These are phyloP conservation scores for Eulithis prunata DNA, from an alignment of 2,888 invertebrate genomes.

Conservation along the genomic window DNA sequence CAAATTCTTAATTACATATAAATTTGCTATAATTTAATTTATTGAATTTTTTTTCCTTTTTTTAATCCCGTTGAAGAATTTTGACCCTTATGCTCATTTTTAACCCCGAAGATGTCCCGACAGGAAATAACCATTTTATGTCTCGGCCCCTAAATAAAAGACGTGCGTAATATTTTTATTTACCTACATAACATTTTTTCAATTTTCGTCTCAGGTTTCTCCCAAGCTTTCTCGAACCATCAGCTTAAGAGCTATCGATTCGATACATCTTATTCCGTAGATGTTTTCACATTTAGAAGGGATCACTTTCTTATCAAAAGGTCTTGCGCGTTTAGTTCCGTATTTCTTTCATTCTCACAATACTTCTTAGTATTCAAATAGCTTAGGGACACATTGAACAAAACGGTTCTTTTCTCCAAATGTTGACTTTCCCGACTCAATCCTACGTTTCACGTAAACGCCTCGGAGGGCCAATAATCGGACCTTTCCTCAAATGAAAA, in stretches of 20 bases:
- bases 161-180: neutral
- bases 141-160: no score
- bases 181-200: neutral
- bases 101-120: no score
- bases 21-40: no score
- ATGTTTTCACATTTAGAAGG: constrained; percentile 13
- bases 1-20: no score
- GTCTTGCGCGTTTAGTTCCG: constrained; percentile 20
- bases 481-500: constrained; percentile 71
- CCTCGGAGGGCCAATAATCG: constrained; percentile 66
- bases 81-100: no score
- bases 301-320: constrained; percentile 24
- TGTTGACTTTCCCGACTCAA: constrained; percentile 62
- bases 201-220: neutral
- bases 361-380: constrained; percentile 44
- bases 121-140: no score
- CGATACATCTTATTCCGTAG: constrained; percentile 17
- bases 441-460: constrained; percentile 56
- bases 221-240: neutral
- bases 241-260: constrained; percentile 29
- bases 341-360: constrained; percentile 31
- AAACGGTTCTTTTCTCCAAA: constrained; percentile 54
- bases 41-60: no score
- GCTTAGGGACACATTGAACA: constrained; percentile 51
- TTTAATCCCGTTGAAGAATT: no score